phyloP scores from a whole-genome alignment of 2,888 invertebrate species.

The Agelastica alni region DNA sequence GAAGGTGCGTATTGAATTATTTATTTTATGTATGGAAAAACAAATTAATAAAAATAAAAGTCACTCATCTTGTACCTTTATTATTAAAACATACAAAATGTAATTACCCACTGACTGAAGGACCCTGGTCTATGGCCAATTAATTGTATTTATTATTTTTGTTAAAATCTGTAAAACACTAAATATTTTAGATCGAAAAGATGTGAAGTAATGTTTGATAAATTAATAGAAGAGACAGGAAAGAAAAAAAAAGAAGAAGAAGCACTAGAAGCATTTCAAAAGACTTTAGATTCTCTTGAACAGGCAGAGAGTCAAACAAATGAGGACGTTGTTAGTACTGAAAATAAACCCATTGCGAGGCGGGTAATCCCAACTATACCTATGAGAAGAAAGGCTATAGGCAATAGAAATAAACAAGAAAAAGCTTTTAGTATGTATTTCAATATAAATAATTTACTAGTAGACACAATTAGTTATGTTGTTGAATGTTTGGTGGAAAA shows the following conservation, averaged over 20 bases:
- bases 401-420: constrained; percentile 9
- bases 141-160: too few relatives aligned
- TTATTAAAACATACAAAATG: too few relatives aligned
- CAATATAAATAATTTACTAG: too few relatives aligned
- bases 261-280: constrained; percentile 15
- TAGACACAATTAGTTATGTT: too few relatives aligned
- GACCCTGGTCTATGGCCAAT: too few relatives aligned
- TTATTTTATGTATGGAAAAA: too few relatives aligned
- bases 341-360: constrained; percentile 13
- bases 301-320: constrained; percentile 7
- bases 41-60: neutral
- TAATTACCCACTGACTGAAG: too few relatives aligned
- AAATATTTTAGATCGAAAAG: neutral
- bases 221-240: constrained; percentile 15
- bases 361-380: constrained; percentile 24
- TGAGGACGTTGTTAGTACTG: constrained; percentile 19
- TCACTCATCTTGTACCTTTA: neutral
- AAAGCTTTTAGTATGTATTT: neutral
- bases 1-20: neutral
- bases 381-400: constrained; percentile 15
- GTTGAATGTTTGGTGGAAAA: too few relatives aligned
- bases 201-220: constrained; percentile 25
- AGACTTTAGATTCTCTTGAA: constrained; percentile 10
- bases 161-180: too few relatives aligned
- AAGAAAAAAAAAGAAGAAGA: constrained; percentile 25